Base-by-base conservation (phyloP, 2,888 invertebrate genomes). In the Camptogramma bilineatum region DNA sequence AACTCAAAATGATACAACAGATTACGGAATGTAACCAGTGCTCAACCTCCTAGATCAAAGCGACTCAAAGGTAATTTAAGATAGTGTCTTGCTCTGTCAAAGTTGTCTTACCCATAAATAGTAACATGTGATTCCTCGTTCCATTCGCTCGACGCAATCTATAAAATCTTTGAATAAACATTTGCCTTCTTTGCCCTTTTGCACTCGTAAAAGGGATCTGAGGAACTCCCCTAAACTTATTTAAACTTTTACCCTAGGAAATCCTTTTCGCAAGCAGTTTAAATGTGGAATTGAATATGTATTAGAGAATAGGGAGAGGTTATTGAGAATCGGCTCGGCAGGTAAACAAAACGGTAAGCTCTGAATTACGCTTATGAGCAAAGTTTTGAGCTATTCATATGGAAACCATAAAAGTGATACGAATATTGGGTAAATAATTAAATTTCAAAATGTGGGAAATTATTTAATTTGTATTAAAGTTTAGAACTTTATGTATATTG, bases 111-210 rank as follows among this genome's bases (percentile, higher is more conserved):
- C 64, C 64, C 24, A 52, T 64, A 59, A 64, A 57, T 57, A 65
- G 57, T 9, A 65, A 61, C 79, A 78, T 77, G 72, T 72, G 75
- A 73, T 75, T 69, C 65, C 77, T 72, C 73, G 71, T 80, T 64
- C 81, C 76, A 85, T 84, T 85, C 81, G 79, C 80, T 83, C 76
- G 78, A 80, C 79, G 83, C 80, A 88, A 90, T 89, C 88, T 87
- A 89, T 90, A 87, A 88, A 91, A 89, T 88, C 87, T 87, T 90
- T 88, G 90, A 91, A 91, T 91, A 91, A 91, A 91, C 90, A 91
- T 92, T 91, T 86, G 85, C 88, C 85, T 88, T 85, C 87, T 87
- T 85, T 87, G 88, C 89, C 90, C 90, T 90, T 91, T 89, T 85
- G 85, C 87, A 88, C 87, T 88, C 89, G 90, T 90, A 87, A 90